phyloP scores from a whole-genome alignment of 2,888 invertebrate species.

The Noctua pronuba region DNA sequence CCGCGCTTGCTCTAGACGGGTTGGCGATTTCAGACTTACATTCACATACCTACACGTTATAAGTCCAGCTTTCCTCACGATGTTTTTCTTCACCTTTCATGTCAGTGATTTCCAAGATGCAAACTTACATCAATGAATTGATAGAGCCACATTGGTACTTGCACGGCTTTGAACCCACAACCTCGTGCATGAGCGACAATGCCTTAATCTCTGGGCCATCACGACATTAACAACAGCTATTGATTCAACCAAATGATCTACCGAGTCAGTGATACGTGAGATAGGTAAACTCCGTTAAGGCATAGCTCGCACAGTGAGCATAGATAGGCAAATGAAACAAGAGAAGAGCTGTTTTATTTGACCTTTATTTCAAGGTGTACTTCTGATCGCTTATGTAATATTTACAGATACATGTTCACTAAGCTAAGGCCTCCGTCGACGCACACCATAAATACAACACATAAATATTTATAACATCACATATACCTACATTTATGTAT shows the following conservation, averaged over 20 bases:
- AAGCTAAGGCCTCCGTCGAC: constrained; percentile 57
- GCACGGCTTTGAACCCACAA: not conserved
- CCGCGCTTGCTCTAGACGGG: not conserved
- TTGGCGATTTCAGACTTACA: not conserved
- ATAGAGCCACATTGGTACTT: not conserved
- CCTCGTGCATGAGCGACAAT: not conserved
- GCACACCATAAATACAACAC: constrained; percentile 61
- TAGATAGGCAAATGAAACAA: constrained; percentile 42
- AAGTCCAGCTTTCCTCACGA: not conserved
- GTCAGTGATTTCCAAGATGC: not conserved
- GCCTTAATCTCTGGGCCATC: not conserved
- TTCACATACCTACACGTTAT: not conserved
- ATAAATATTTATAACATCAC: constrained; percentile 75
- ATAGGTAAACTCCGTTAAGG: not conserved
- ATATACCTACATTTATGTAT: constrained; percentile 56
- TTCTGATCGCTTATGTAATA: constrained; percentile 75
- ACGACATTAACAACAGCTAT: not conserved
- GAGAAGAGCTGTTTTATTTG: constrained; percentile 49
- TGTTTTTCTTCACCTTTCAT: not conserved
- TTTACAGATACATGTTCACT: constrained; percentile 77
- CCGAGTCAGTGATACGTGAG: too few relatives aligned
- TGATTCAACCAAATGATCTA: not conserved
- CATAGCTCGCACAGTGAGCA: not conserved
- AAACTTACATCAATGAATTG: not conserved
- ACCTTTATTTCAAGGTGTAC: constrained; percentile 81